Conservation (phyloP, 2,113 vertebrate species). For the cattle (Bos taurus) region ARS-UCD2.0 NC_037342.1:77907001-77907500, state of each 20-base stretch:
- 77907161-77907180: not conserved
- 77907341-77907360: not conserved
- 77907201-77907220: not conserved
- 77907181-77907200: not conserved
- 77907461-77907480: not conserved
- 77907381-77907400: not conserved
- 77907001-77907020: not conserved
- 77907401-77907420: not conserved
- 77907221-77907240: not conserved
- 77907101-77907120: not conserved
- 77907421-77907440: not conserved
- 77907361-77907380: not conserved
- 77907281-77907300: not conserved
- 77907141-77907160: not conserved
- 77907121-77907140: not conserved
- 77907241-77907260: not conserved
- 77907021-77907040: not conserved
- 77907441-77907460: not conserved
- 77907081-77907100: not conserved
- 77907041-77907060: not conserved
- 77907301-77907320: not conserved
- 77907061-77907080: not conserved
- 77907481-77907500: not conserved
- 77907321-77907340: not conserved
- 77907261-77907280: not conserved